phyloP scores from a whole-genome alignment of 2,888 invertebrate species.

The Drosophila subquinaria region DNA sequence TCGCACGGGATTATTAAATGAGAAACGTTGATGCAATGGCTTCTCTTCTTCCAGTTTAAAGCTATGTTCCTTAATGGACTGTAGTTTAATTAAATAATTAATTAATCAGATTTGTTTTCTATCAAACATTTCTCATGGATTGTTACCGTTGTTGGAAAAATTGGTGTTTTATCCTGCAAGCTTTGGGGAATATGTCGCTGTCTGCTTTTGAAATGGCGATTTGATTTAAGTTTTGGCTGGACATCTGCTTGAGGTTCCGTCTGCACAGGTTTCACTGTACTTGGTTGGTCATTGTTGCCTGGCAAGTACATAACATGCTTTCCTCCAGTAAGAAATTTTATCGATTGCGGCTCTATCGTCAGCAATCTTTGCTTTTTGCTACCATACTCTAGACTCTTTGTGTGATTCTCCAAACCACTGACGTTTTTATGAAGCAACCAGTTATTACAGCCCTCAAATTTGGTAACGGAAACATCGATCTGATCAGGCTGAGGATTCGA shows the following conservation, averaged over 20 bases:
- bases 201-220: slow-evolving; percentile 53
- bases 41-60: slow-evolving; percentile 49
- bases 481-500: slow-evolving; percentile 5
- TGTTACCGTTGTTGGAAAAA: slow-evolving; percentile 43
- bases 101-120: neutral
- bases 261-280: slow-evolving; percentile 7
- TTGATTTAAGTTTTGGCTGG: slow-evolving; percentile 37
- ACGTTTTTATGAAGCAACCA: slow-evolving; percentile 90
- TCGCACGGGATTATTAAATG: slow-evolving; percentile 94
- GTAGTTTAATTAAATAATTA: neutral
- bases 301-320: slow-evolving; percentile 92
- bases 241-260: slow-evolving; percentile 22
- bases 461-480: slow-evolving; percentile 10
- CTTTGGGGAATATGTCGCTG: slow-evolving; percentile 59
- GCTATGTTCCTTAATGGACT: slow-evolving; percentile 31
- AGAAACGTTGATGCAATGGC: slow-evolving; percentile 88
- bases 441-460: slow-evolving; percentile 86
- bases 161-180: slow-evolving; percentile 63
- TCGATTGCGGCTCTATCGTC: slow-evolving; percentile 80
- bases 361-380: slow-evolving; percentile 49
- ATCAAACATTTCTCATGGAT: neutral
- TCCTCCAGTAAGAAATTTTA: slow-evolving; percentile 88
- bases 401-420: slow-evolving; percentile 44
- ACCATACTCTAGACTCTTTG: slow-evolving; percentile 63
- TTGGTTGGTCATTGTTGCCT: slow-evolving; percentile 45